phyloP scores from a whole-genome alignment of 2,888 invertebrate species.

The Lysandra bellargus region DNA sequence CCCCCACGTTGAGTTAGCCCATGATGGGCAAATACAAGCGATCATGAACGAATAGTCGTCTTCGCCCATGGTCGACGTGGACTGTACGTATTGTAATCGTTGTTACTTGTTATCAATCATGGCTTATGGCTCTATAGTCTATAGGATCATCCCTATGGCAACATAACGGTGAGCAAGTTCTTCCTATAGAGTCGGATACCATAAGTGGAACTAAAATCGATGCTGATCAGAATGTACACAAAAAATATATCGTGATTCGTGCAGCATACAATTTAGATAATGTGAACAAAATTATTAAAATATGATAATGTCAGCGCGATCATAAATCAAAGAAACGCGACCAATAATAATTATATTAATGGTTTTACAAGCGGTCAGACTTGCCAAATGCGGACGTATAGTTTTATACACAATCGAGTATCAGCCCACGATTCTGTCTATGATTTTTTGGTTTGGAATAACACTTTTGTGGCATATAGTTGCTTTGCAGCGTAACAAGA shows the following conservation, averaged over 20 bases:
- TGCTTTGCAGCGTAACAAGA: no score
- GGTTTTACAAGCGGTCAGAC: slow-evolving; percentile 21
- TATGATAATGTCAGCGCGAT: slow-evolving; percentile 8
- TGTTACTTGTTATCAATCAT: no score
- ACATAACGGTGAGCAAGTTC: no score
- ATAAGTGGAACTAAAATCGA: background rate
- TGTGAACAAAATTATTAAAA: slow-evolving; percentile 11
- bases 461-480: no score
- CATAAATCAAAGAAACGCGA: slow-evolving; percentile 27
- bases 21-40: no score
- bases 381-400: slow-evolving; percentile 12
- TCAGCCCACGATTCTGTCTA: background rate
- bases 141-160: no score
- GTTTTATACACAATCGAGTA: background rate
- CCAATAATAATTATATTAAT: slow-evolving; percentile 24
- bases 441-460: background rate
- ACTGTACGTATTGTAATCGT: no score
- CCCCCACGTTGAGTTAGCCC: no score
- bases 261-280: background rate
- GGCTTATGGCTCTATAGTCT: no score
- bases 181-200: no score
- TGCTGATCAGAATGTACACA: background rate
- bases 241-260: background rate
- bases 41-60: no score
- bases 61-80: no score